Base-by-base conservation (phyloP, 2,888 invertebrate genomes). In the Hoplodrina ambigua region DNA sequence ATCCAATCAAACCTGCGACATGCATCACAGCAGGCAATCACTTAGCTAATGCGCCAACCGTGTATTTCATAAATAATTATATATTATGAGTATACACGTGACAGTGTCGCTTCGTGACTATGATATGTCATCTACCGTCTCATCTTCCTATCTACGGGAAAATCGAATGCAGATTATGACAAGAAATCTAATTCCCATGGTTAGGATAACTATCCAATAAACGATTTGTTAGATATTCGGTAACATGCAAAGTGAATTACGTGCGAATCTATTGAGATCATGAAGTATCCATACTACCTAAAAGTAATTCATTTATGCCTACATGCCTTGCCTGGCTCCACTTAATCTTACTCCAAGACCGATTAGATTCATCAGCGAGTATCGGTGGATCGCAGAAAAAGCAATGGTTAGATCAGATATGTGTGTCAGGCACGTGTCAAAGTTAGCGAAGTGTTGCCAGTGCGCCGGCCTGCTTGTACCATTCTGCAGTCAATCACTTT, bases 401-500 rank as follows among this genome's bases (percentile, higher is more conserved):
- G 30, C 13, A 63, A 78, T 55, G 33, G 17, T 7, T 54, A 55
- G 69, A 74, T 75, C 52, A 53, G 75, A 74, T 75, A 68, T 15
- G 54, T 44, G 58, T 13, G 60, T 57, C 69, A 30, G 37, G 46
- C 30, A n/a, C 37, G 52, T 52, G 59, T 78, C 69, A 60, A 64
- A 52, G 56, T 46, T 11, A 69, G 44, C 19, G 58, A 53, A 30
- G 56, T 77, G 72, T 11, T 59, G 71, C 8, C 62, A 49, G 30
- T 30, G 33, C 44, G 41, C 17, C 30, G 55, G 17, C 19, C 13
- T 8, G 15, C 19, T 17, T 8, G 19, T 52, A 7, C 56, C 10
- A 78, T 74, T 78, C 57, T 64, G 33, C 41, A 33, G 78, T 67
- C 78, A 69, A 52, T 78, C 69, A 66, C 13, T 67, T 78, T 69